These are phyloP conservation scores for Agapornis roseicollis DNA, from an alignment of 2,113 vertebrate species.

Conservation along the genomic window DNA sequence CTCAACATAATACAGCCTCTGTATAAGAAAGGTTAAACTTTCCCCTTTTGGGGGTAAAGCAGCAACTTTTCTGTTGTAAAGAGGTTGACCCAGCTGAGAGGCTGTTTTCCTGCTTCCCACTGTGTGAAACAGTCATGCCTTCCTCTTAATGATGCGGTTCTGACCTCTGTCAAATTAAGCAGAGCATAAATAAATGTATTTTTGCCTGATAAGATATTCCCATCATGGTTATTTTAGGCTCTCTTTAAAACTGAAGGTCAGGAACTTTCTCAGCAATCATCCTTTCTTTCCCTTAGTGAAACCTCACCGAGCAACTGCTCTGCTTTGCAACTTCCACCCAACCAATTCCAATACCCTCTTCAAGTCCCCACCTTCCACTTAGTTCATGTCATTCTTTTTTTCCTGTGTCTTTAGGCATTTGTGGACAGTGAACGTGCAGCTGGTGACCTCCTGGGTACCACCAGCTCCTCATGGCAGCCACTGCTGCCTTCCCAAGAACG, in stretches of 20 bases:
- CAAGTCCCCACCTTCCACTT: background rate
- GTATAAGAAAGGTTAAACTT: background rate
- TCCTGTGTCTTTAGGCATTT: background rate
- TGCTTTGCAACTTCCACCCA: background rate
- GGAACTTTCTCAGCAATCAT: background rate
- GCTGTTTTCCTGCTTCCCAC: background rate
- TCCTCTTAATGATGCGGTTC: background rate
- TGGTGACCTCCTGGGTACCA: background rate
- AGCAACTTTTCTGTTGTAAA: background rate
- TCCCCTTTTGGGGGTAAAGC: background rate
- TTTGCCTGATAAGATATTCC: background rate
- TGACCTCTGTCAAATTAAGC: background rate
- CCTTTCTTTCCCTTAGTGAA: background rate
- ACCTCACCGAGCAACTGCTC: accelerated
- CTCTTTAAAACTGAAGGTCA: background rate
- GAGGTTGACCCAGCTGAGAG: background rate
- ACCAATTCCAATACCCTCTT: background rate
- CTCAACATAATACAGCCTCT: background rate
- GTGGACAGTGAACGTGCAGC: background rate
- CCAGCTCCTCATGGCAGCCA: background rate
- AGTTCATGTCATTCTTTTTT: background rate
- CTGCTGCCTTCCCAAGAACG: accelerated
- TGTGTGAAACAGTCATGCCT: background rate
- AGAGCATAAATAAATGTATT: background rate
- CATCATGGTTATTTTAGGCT: background rate